Percentiles rank a stretch among this genome's conserved stretches.
These are phyloP conservation scores for Pipistrellus nathusii DNA, from an alignment of 2,797 vertebrate species.

Conservation along the genomic window DNA sequence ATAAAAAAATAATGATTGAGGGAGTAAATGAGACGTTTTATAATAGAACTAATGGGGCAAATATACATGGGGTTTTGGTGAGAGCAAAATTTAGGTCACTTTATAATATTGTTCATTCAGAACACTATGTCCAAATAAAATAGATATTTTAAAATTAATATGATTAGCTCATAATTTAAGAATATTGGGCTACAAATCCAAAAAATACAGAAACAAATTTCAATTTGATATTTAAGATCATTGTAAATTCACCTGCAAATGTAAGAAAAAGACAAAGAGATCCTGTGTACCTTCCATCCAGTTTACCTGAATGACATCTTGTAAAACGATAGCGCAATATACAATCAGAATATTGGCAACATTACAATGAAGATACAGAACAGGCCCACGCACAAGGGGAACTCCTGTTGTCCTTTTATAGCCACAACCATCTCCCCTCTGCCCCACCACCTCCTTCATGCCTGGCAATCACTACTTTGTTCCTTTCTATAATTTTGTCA, in stretches of 20 bases:
- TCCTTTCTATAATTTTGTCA: not conserved
- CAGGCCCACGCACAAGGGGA: not conserved
- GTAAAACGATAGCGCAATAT: not conserved
- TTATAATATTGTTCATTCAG: not conserved
- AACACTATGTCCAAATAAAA: not conserved
- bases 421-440: no score
- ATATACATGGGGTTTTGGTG: not conserved
- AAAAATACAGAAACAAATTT: not conserved
- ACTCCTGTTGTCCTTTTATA: not conserved
- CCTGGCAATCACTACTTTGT: not conserved
- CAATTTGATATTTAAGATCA: not conserved
- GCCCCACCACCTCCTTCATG: not conserved
- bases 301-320: not conserved
- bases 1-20: not conserved
- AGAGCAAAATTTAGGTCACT: not conserved
- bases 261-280: conserved; percentile 1
- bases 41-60: not conserved
- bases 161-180: conserved; percentile 17
- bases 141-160: not conserved
- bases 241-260: not conserved
- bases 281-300: not conserved
- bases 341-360: not conserved
- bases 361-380: not conserved
- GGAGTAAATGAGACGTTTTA: not conserved
- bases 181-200: not conserved